phyloP scores from a whole-genome alignment of 2,888 invertebrate species.

The Dilophus febrilis region DNA sequence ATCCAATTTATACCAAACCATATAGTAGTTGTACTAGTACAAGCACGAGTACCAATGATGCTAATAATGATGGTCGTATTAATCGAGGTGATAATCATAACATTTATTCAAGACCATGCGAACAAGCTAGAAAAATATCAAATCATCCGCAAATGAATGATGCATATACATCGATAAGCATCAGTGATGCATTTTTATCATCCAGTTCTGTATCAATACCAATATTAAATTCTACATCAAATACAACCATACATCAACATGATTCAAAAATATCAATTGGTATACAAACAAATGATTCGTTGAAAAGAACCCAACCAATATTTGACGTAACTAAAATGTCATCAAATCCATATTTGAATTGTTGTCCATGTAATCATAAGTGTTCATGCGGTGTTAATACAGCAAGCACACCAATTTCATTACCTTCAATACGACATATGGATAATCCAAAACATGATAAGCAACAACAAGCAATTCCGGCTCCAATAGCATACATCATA shows the following conservation, averaged over 20 bases:
- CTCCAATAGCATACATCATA: too few species aligned
- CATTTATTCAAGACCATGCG: slow-evolving; percentile 13
- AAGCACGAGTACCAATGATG: slow-evolving; percentile 7
- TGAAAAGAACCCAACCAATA: slow-evolving; percentile 15
- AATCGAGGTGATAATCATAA: slow-evolving; percentile 9
- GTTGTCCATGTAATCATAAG: too few species aligned
- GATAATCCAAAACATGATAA: too few species aligned
- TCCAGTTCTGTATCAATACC: slow-evolving; percentile 21
- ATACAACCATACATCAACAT: slow-evolving; percentile 27
- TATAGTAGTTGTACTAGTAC: slow-evolving; percentile 17
- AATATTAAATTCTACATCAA: slow-evolving; percentile 15
- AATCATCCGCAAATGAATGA: slow-evolving; percentile 6
- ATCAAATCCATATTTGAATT: too few species aligned
- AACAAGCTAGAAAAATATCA: slow-evolving; percentile 2
- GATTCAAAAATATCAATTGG: slow-evolving; percentile 15
- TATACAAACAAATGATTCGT: slow-evolving; percentile 18
- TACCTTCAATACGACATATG: too few species aligned
- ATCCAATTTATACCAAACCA: slow-evolving; percentile 6
- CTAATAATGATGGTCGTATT: not conserved
- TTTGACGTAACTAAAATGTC: slow-evolving; percentile 8
- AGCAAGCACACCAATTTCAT: too few species aligned
- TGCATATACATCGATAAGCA: slow-evolving; percentile 12
- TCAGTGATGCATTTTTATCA: slow-evolving; percentile 24
- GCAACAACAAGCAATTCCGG: too few species aligned
- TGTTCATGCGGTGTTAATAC: too few species aligned